Percentiles rank a stretch among this genome's conserved stretches.
phyloP scores from a whole-genome alignment of 2,113 vertebrate species.

The Oophaga pumilio region DNA sequence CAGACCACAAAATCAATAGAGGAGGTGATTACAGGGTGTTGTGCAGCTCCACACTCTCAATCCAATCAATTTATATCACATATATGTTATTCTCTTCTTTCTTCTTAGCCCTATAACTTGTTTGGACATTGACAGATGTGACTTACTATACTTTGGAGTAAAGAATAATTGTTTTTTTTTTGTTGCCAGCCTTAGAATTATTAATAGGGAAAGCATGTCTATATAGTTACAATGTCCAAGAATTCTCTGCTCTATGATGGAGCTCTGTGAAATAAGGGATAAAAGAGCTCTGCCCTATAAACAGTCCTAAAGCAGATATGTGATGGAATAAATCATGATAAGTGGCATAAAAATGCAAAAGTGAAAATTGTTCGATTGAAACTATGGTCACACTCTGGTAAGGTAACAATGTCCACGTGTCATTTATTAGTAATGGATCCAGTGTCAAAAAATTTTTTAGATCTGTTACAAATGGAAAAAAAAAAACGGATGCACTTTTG shows the following conservation, averaged over 20 bases:
- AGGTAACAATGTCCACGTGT: too few species aligned
- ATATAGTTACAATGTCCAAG: not conserved
- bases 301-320: not conserved
- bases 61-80: slow-evolving; percentile 22
- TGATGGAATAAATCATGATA: too few species aligned
- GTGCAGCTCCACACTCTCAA: not conserved
- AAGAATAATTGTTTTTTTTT: slow-evolving; percentile 36
- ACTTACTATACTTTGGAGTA: slow-evolving; percentile 11
- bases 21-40: slow-evolving; percentile 32
- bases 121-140: slow-evolving; percentile 18
- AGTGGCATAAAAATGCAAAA: too few species aligned
- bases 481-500: too few species aligned
- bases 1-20: slow-evolving; percentile 39
- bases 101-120: slow-evolving; percentile 9
- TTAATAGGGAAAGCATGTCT: not conserved
- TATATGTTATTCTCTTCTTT: slow-evolving; percentile 5
- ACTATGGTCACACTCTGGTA: too few species aligned
- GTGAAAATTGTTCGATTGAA: too few species aligned
- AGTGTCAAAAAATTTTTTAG: too few species aligned
- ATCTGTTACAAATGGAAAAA: too few species aligned
- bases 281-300: too few species aligned
- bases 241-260: not conserved
- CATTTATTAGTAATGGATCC: too few species aligned
- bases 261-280: not conserved
- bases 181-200: not conserved